A percentile compares a stretch with the other conserved stretches of the same genome.
Evolutionary conservation across 1,140 invertebrate genomes (phyloP).

Genomic region (Aphidius gifuensis): DNA sequence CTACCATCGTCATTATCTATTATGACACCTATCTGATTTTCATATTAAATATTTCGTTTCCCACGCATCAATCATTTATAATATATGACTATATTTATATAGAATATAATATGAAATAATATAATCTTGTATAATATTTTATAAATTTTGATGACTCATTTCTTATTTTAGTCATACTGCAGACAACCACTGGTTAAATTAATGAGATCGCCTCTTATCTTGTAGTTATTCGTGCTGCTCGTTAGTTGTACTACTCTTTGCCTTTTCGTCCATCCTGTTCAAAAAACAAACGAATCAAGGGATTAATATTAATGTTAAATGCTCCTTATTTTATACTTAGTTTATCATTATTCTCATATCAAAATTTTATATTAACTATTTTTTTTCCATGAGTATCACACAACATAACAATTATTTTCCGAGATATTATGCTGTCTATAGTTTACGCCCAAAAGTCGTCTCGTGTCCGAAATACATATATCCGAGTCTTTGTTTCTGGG

Average conservation of each 20-base stretch:
- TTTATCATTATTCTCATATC: too few relatives aligned
- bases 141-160: constrained; percentile 11
- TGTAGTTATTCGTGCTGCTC: constrained; percentile 42
- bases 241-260: constrained; percentile 50
- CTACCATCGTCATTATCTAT: too few relatives aligned
- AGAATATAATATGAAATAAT: neutral
- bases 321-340: too few relatives aligned
- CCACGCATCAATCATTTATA: neutral
- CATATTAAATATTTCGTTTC: neutral
- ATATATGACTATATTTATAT: constrained; percentile 15
- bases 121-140: neutral
- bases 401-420: neutral
- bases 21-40: too few relatives aligned
- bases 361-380: too few relatives aligned
- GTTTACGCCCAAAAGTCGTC: neutral
- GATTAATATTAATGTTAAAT: neutral
- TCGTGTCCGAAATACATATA: too few relatives aligned
- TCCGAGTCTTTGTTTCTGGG: too few relatives aligned
- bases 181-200: constrained; percentile 3
- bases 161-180: constrained; percentile 13
- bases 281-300: constrained; percentile 28
- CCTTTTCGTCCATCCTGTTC: constrained; percentile 53
- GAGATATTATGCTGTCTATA: neutral
- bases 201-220: constrained; percentile 30
- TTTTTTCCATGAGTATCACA: too few relatives aligned